These are phyloP conservation scores for Rhinopithecus roxellana DNA, from an alignment of 2,113 vertebrate species.

Conservation along the genomic window DNA sequence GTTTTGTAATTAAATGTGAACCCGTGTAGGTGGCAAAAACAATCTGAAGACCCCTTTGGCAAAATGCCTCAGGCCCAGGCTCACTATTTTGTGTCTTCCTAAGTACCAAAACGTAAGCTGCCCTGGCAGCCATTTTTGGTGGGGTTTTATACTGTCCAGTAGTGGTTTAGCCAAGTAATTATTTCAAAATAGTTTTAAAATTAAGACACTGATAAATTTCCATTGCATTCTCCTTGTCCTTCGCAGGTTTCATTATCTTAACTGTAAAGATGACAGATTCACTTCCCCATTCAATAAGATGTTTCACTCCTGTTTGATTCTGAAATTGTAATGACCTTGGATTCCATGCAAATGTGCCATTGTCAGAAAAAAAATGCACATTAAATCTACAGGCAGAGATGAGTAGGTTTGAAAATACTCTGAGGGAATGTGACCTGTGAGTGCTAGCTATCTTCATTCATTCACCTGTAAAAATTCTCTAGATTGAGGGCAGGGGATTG, in stretches of 20 bases:
- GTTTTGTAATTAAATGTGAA: neutral
- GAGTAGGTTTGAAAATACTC: neutral
- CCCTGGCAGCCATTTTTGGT: neutral
- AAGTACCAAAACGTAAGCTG: neutral
- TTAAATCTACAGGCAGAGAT: conserved; percentile 18
- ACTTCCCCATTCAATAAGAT: neutral
- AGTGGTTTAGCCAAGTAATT: conserved; percentile 5
- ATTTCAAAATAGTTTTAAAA: conserved; percentile 33
- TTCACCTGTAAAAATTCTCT: conserved; percentile 49
- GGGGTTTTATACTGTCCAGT: neutral
- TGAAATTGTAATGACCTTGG: conserved; percentile 53
- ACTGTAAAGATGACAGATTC: conserved; percentile 3
- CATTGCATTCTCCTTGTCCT: neutral
- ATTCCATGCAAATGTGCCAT: neutral
- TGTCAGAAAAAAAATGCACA: neutral
- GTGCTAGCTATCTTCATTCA: neutral
- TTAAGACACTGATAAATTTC: neutral
- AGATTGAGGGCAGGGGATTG: conserved; percentile 54
- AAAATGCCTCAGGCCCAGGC: neutral
- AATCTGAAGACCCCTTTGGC: neutral
- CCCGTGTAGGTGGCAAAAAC: neutral
- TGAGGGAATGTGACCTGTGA: neutral
- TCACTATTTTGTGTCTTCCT: neutral
- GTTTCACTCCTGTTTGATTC: neutral
- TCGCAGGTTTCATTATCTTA: conserved; percentile 27